A percentile compares a stretch with the other conserved stretches of the same genome.
Conservation (phyloP, 1,140 invertebrate genomes). For the Atta texana region DNA sequence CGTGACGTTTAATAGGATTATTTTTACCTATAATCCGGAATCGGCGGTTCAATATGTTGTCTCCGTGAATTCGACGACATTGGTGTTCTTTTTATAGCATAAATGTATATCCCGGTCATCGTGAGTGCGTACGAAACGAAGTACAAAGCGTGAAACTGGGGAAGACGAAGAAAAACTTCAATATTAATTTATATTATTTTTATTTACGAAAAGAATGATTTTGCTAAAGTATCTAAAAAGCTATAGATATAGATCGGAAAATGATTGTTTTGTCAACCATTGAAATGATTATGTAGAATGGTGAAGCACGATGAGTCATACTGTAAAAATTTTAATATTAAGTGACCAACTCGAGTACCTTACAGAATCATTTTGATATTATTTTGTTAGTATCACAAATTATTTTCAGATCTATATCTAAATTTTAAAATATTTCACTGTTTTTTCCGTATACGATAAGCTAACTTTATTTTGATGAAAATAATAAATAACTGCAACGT, state of each 20-base stretch:
- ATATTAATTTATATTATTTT: neutral
- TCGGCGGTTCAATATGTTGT: conserved; percentile 81
- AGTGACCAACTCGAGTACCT: no score
- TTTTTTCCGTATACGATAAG: no score
- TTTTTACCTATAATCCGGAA: conserved; percentile 83
- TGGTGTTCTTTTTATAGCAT: conserved; percentile 89
- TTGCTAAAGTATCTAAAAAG: no score
- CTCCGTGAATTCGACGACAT: conserved; percentile 83
- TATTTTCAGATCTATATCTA: neutral
- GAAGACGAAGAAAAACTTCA: conserved; percentile 69
- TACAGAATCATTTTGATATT: no score
- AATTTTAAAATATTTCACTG: neutral
- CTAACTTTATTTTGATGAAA: no score
- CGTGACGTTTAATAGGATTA: neutral
- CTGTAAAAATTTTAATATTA: no score
- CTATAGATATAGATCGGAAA: no score
- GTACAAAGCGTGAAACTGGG: conserved; percentile 93
- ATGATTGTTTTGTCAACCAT: no score
- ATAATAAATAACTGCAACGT: neutral
- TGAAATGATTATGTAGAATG: no score
- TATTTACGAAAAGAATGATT: no score
- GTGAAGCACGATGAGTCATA: no score
- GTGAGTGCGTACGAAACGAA: conserved; percentile 92
- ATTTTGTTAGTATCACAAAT: neutral
- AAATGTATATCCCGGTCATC: conserved; percentile 92